These are phyloP conservation scores for Manis crassicaudata DNA, from an alignment of 2,797 vertebrate species.

Conservation along the genomic window DNA sequence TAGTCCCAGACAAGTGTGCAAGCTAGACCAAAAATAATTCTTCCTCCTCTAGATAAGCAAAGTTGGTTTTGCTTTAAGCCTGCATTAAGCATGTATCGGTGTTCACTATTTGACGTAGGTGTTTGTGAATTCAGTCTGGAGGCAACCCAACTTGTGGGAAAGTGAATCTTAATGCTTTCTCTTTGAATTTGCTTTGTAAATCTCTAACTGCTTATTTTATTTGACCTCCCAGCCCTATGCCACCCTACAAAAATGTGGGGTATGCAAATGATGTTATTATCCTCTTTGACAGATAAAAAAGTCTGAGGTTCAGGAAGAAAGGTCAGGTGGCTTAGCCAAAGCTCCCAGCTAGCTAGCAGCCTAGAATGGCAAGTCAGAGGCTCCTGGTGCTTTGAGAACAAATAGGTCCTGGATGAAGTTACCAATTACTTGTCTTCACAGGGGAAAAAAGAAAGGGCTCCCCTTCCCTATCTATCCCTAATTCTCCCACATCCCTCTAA, in stretches of 20 bases:
- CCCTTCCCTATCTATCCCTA: accelerated
- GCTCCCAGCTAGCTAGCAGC: neutral
- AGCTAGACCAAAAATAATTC: neutral
- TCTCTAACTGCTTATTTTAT: neutral
- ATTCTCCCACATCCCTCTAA: neutral
- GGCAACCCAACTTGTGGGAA: neutral
- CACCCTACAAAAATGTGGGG: neutral
- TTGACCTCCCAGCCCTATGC: neutral
- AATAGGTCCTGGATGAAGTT: neutral
- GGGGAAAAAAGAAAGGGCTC: neutral
- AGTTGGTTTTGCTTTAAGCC: neutral
- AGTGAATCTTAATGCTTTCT: neutral
- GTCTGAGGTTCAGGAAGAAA: neutral
- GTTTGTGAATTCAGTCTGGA: neutral
- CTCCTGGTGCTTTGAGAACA: neutral
- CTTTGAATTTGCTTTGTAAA: constrained; percentile 43
- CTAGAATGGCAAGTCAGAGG: neutral
- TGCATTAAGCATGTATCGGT: neutral
- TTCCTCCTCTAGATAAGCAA: neutral
- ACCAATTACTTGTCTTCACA: neutral
- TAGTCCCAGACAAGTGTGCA: neutral
- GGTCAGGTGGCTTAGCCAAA: neutral
- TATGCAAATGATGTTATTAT: neutral
- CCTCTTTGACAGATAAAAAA: neutral
- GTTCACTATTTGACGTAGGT: neutral